A percentile compares a stretch with the other conserved stretches of the same genome.
Evolutionary conservation across 1,140 invertebrate genomes (phyloP).

Genomic region (Drosophila malerkotliana): DNA sequence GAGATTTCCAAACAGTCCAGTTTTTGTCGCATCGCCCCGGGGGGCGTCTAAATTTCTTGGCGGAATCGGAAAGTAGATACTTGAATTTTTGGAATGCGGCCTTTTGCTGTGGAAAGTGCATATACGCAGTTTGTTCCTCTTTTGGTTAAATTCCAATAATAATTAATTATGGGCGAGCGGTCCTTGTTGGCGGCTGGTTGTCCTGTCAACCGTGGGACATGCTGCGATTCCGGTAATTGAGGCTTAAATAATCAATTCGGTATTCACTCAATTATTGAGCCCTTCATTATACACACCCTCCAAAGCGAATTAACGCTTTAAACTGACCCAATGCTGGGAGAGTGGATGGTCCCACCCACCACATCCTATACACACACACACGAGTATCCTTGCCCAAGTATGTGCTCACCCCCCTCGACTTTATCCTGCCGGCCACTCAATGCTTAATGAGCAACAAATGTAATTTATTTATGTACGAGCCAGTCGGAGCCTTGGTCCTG

Average conservation of each 20-base stretch:
- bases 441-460: constrained; percentile 81
- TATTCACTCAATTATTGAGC: constrained; percentile 52
- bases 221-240: constrained; percentile 47
- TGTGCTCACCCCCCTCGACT: constrained; percentile 8
- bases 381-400: constrained; percentile 17
- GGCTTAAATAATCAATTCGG: constrained; percentile 51
- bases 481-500: constrained; percentile 42
- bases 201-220: constrained; percentile 28
- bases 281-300: constrained; percentile 56
- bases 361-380: constrained; percentile 13
- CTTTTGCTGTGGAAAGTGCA: not conserved
- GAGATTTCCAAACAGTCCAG: constrained; percentile 17
- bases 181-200: not conserved
- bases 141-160: constrained; percentile 44
- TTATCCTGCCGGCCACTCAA: constrained; percentile 71
- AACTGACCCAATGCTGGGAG: constrained; percentile 34
- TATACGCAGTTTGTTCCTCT: not conserved
- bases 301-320: constrained; percentile 60
- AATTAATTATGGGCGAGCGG: constrained; percentile 40
- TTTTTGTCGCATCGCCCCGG: constrained; percentile 31
- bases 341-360: not conserved
- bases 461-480: constrained; percentile 74
- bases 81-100: not conserved
- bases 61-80: not conserved
- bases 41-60: not conserved